phyloP scores from a whole-genome alignment of 2,113 vertebrate genomes.

The Dipodomys spectabilis region DNA sequence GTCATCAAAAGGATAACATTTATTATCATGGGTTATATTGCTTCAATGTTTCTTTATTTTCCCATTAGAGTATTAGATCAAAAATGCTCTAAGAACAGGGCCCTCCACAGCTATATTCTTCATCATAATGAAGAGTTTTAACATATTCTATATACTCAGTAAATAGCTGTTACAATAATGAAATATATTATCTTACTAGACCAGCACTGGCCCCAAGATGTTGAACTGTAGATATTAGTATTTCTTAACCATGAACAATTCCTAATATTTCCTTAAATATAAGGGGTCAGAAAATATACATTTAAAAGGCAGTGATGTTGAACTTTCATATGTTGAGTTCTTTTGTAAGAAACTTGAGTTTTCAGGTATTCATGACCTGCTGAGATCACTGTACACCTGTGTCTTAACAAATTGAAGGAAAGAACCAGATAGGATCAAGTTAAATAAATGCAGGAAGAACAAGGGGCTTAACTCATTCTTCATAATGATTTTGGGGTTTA shows the following conservation, averaged over 20 bases:
- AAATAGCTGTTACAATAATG: neutral
- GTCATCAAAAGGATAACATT: neutral
- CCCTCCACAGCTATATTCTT: neutral
- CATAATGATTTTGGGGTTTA: conserved; percentile 66
- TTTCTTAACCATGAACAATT: neutral
- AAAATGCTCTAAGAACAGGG: neutral
- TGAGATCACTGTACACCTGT: conserved; percentile 57
- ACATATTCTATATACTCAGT: neutral
- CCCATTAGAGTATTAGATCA: neutral
- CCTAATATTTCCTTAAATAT: conserved; percentile 8
- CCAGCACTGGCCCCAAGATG: neutral
- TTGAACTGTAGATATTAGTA: neutral
- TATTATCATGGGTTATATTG: neutral
- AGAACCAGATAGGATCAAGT: conserved; percentile 65
- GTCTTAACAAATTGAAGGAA: conserved; percentile 66
- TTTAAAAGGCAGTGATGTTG: conserved; percentile 38
- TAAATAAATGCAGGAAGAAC: conserved; percentile 71
- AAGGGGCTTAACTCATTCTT: conserved; percentile 68
- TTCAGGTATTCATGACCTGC: conserved; percentile 65
- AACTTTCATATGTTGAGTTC: conserved; percentile 27
- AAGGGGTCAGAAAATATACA: conserved; percentile 15
- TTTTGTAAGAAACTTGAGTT: conserved; percentile 48
- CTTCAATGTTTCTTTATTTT: neutral
- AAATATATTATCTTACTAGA: neutral
- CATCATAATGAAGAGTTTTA: neutral